Base-by-base conservation (phyloP, 2,888 invertebrate species). In the Diploptera punctata region DNA sequence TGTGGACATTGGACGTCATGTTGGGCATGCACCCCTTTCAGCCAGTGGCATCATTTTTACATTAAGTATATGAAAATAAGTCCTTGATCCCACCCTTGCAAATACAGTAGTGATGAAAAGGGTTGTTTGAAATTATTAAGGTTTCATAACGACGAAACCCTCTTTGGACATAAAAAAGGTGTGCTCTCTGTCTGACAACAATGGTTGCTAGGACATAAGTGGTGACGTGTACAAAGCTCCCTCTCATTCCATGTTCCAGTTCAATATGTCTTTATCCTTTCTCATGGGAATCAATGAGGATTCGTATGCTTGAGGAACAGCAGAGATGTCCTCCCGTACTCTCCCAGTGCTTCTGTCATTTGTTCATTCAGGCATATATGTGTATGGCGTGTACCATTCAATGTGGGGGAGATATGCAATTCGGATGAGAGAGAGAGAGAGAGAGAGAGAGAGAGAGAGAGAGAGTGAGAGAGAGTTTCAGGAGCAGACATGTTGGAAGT, bases 261-360 rank as follows among this genome's bases (percentile, higher is more conserved):
- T 68, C 52, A 54, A 68, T 68, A 33, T 68, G 68, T 68, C 43
- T 68, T 61, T 61, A 31, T 69, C 44, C 60, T 47, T 65, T 65
- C 65, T 44, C 65, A 65, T 65, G 65, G 65, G 65, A 65, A 65
- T 65, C 44, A 57, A 47, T 65, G 65, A 65, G 44, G 65, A 65
- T 65, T 65, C 61, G 38, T 61, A 38, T 21, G 19, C 65, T 16
- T 13, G 24, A 44, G 44, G 47, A 60, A 31, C n/a, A 31, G 31
- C 21, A 60, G 60, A 13, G 19, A 18, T 18, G 19, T 61, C 38
- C 38, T 61, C 61, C 61, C 29, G 13, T 43, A 38, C 18, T 4
- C 38, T 33, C 33, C 33, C 38, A 19, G 33, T 18, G 26, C 65
- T 31, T 26, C 65, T 44, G 65, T 47, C 65, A 62, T 62, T 65